A percentile compares a stretch with the other conserved stretches of the same genome.
These are phyloP conservation scores for Vanessa cardui DNA, from an alignment of 2,888 invertebrate genomes.

Conservation along the genomic window DNA sequence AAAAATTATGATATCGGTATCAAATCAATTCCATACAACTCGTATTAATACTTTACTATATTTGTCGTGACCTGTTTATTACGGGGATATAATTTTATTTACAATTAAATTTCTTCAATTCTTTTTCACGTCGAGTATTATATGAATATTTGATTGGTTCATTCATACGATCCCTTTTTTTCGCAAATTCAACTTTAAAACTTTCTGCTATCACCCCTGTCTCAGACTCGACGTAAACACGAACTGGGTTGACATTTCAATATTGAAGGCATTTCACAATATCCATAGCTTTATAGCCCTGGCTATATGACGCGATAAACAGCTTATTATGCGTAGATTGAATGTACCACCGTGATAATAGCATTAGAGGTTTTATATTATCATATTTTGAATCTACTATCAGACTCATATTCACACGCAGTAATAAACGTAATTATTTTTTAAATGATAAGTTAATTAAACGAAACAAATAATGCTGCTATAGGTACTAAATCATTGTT, in stretches of 20 bases:
- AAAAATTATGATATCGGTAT: too few relatives aligned
- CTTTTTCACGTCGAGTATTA: too few relatives aligned
- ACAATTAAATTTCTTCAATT: too few relatives aligned
- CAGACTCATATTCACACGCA: too few relatives aligned
- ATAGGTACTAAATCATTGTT: too few relatives aligned
- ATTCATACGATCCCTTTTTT: neutral
- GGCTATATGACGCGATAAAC: slow-evolving; percentile 68
- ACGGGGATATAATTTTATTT: too few relatives aligned
- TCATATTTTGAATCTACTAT: neutral
- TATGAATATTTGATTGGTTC: neutral
- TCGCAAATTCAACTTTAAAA: slow-evolving; percentile 6
- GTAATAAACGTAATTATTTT: too few relatives aligned
- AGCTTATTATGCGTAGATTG: slow-evolving; percentile 61
- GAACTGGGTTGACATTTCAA: slow-evolving; percentile 77
- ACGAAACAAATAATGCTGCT: too few relatives aligned
- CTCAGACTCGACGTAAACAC: slow-evolving; percentile 41
- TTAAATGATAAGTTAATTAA: too few relatives aligned
- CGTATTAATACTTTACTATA: too few relatives aligned
- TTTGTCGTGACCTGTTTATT: too few relatives aligned
- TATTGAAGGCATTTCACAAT: slow-evolving; percentile 77
- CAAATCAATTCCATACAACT: too few relatives aligned
- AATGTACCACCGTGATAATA: slow-evolving; percentile 54
- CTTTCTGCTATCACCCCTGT: slow-evolving; percentile 24
- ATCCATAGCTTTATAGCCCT: slow-evolving; percentile 64
- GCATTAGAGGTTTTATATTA: slow-evolving; percentile 18